Evolutionary conservation across 2,113 vertebrate species (phyloP), one percentile per base, ranked within the genome.

Genomic region (Suncus etruscus): DNA sequence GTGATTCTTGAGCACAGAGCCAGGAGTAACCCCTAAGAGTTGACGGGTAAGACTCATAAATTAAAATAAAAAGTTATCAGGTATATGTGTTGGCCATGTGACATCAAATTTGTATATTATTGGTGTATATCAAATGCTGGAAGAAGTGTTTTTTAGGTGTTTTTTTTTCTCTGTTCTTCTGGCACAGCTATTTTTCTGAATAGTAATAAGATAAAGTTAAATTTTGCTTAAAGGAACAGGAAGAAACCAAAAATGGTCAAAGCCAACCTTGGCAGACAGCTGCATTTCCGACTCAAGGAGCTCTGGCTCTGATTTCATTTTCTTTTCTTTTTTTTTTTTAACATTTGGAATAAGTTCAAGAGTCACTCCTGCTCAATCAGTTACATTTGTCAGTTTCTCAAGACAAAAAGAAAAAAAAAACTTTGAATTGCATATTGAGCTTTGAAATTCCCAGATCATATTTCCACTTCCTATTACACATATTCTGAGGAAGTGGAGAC

Each of bases 361-460:
- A 83, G 76, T 68, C 31, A 75, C 66, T 77, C 74, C 91, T 88
- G 58, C 85, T 65, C 87, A 72, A 75, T 74, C 94, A 92, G 76
- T 83, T 95, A 1, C 32, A 83, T 83, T 91, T 85, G 83, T 83
- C 83, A 65, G 2, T 0, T 75, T 74, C 63, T 93, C 61, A 88
- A 94, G 87, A 87, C 54, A 39, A 61, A 78, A 69, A 73, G 89
- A 74, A 84, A 61, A 20, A 58, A 58, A 20, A 7, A 61, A 61
- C 73, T 97, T 93, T 86, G 47, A 97, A 91, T 84, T 95, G 86
- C 0, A 0, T 93, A 69, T 89, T 89, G 95, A 94, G 95, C 94
- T 66, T 95, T 96, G 86, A 96, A 96, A 97, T 97, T 97, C 95
- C 94, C 51, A 18, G 63, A 92, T 96, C 89, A 25, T 93, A 94